Percentiles rank a stretch among this genome's conserved stretches.
These are phyloP conservation scores for Tenthredo amoena DNA, from an alignment of 2,888 invertebrate genomes.

Conservation along the genomic window DNA sequence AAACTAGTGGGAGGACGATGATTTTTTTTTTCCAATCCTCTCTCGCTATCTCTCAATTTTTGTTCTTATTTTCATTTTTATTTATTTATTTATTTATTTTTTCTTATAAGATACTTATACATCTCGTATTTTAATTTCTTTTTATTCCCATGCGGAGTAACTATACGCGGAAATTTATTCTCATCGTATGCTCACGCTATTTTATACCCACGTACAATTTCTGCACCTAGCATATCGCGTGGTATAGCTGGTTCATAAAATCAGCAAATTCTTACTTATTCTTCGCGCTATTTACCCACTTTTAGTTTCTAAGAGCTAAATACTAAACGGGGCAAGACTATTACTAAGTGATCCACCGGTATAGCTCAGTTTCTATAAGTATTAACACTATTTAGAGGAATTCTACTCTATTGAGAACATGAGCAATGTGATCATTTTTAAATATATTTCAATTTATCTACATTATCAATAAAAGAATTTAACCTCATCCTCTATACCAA, in stretches of 20 bases:
- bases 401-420: not conserved
- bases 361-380: not conserved
- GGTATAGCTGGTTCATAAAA: not conserved
- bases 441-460: not conserved
- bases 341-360: not conserved
- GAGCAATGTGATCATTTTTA: not conserved
- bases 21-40: not conserved
- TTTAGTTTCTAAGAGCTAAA: slow-evolving; percentile 47
- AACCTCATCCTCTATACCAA: not conserved
- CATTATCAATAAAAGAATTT: too few species aligned
- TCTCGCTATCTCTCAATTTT: slow-evolving; percentile 16
- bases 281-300: slow-evolving; percentile 50
- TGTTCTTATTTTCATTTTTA: slow-evolving; percentile 9
- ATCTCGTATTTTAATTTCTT: not conserved
- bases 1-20: slow-evolving; percentile 64
- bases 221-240: not conserved
- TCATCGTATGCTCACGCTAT: not conserved
- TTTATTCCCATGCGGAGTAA: not conserved
- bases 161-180: not conserved
- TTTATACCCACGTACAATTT: not conserved
- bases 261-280: slow-evolving; percentile 6
- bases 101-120: not conserved
- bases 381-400: not conserved
- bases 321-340: slow-evolving; percentile 46
- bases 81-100: not conserved